A percentile compares a stretch with the other conserved stretches of the same genome.
Conservation (phyloP, 2,113 vertebrate genomes). For the Sinosuthora webbiana region DNA sequence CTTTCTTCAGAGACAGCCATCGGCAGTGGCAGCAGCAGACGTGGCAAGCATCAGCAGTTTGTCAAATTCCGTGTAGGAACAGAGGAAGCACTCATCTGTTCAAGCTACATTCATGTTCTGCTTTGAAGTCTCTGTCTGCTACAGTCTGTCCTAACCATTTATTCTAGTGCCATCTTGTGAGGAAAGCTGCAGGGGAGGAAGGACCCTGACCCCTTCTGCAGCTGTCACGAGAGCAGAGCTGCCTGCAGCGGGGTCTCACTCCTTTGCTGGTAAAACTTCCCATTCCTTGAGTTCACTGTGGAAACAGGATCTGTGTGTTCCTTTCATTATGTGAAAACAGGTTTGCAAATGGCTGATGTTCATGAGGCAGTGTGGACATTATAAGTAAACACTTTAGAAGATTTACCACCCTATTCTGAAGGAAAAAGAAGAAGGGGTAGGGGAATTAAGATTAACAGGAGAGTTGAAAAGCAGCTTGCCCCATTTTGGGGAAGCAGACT, state of each 20-base stretch:
- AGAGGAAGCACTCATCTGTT: background rate
- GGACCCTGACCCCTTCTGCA: background rate
- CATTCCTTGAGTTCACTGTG: background rate
- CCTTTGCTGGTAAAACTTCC: background rate
- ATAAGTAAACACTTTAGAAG: background rate
- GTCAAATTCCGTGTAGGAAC: background rate
- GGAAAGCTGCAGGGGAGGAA: background rate
- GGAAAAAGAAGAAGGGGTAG: background rate
- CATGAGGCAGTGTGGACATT: background rate
- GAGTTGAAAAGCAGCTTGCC: background rate
- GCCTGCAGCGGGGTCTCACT: fast-evolving
- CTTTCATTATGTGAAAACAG: background rate
- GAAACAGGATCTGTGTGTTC: background rate
- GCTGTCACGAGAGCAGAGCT: background rate
- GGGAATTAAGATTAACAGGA: background rate
- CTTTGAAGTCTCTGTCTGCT: background rate
- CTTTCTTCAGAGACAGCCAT: background rate
- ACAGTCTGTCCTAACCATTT: background rate
- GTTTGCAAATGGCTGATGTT: background rate
- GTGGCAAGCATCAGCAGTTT: background rate
- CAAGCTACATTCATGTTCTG: background rate
- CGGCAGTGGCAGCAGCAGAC: background rate
- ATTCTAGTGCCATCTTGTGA: background rate
- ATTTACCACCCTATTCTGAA: background rate
- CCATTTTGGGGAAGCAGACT: background rate